Evolutionary conservation across 2,797 vertebrate genomes (phyloP).

Genomic region (Coregonus sp.): DNA sequence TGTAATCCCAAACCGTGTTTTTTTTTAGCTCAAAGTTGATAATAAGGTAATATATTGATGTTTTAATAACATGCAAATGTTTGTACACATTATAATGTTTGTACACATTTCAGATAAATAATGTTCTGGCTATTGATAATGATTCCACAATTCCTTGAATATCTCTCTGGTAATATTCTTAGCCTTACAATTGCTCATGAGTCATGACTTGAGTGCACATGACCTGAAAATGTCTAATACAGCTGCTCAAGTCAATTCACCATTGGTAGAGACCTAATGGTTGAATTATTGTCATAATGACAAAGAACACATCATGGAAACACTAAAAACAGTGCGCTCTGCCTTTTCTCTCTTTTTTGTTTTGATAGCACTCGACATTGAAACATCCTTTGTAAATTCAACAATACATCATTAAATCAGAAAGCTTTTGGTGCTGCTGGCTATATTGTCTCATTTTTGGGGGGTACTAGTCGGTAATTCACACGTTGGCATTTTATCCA

Average conservation of each 20-base stretch:
- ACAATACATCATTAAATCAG: conserved; percentile 7
- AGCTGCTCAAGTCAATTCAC: background rate
- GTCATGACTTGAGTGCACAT: too few relatives aligned
- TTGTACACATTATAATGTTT: background rate
- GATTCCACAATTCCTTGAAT: background rate
- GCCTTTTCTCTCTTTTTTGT: background rate
- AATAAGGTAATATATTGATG: background rate
- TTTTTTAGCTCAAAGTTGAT: too few relatives aligned
- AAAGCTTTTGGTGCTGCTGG: background rate
- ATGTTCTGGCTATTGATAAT: conserved; percentile 1
- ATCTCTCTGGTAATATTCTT: background rate
- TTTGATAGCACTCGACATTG: background rate
- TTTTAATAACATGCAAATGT: background rate
- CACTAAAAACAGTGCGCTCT: background rate
- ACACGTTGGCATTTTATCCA: conserved; percentile 7
- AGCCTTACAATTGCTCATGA: too few relatives aligned
- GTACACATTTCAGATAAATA: conserved; percentile 10
- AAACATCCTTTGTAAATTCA: conserved; percentile 16
- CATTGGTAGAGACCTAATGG: background rate
- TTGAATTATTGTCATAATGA: background rate
- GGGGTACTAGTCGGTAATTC: conserved; percentile 24
- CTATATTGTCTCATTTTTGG: background rate
- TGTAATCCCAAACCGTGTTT: background rate
- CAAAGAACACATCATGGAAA: background rate
- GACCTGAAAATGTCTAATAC: background rate